Evolutionary conservation across 2,888 invertebrate genomes (phyloP), one percentile per base, ranked within the genome.

Genomic region (Phytoseiulus persimilis): DNA sequence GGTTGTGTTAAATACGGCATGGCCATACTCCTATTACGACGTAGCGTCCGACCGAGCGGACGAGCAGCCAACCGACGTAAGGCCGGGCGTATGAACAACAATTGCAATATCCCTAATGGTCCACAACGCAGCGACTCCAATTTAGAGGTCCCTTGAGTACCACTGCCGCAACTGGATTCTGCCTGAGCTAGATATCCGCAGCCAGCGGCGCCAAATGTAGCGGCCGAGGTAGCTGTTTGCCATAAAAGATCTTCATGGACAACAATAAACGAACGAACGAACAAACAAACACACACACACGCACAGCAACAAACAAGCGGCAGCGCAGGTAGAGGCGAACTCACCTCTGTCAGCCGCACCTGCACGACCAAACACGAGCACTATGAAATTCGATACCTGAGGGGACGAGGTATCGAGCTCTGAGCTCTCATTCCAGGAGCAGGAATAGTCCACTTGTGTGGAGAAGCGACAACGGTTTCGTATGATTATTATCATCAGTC

Each of bases 131-230:
- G 11, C 18, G 65, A 65, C 65, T 65, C 65, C 65, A 65, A 65
- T 65, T 65, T 65, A 65, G 65, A 65, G 65, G 65, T 65, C 65
- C 65, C 65, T 65, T 65, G 65, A 65, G 65, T 65, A 65, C 65
- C 65, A 65, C 65, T 65, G 65, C 65, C 28, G 28, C 65, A 23
- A 65, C 65, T 65, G 65, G 65, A 65, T 14, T 65, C 65, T 14
- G 65, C 65, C 14, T 23, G 18, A 18, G 14, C 65, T 65, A 65
- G 65, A 65, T 65, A 65, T 65, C 65, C 9, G 65, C 65, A 23
- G 65, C 39, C 5, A 39, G 9, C 39, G 39, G 39, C 39, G 39
- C 5, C 39, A 39, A 39, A 39, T 39, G 39, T 39, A 39, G 39
- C 39, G 39, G 28, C 28, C 65, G 65, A 65, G 65, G 65, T 65